phyloP scores from a whole-genome alignment of 1,140 invertebrate genomes.

The Rhopalosiphum padi region DNA sequence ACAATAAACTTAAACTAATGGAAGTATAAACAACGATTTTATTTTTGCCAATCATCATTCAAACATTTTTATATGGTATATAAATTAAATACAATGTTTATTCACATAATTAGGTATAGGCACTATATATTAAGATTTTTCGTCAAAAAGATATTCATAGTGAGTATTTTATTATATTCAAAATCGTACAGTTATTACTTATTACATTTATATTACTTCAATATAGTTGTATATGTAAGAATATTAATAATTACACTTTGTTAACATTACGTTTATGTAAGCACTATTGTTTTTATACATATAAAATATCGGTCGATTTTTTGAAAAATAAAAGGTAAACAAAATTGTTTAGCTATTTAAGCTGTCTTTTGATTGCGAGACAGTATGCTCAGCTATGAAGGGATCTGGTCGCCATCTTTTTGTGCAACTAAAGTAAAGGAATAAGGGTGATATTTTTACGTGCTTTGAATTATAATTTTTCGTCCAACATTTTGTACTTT shows the following conservation, averaged over 20 bases:
- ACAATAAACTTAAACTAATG: background rate
- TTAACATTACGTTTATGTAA: background rate
- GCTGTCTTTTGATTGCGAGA: background rate
- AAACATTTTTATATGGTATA: background rate
- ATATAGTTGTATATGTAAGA: background rate
- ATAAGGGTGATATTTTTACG: conserved; percentile 20
- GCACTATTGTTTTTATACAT: background rate
- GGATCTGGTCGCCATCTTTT: conserved; percentile 8
- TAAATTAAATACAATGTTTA: background rate
- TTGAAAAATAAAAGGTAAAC: conserved; percentile 16
- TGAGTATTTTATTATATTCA: background rate
- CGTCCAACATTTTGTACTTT: background rate
- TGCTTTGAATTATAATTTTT: conserved; percentile 22
- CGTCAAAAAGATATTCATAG: background rate
- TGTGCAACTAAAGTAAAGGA: background rate
- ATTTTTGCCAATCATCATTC: background rate
- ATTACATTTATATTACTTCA: background rate
- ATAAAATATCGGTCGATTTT: background rate
- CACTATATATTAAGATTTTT: background rate
- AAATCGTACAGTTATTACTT: background rate
- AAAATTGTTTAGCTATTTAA: background rate
- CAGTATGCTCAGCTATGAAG: background rate
- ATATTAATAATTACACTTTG: background rate
- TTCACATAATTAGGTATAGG: background rate
- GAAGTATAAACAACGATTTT: background rate